Evolutionary conservation across 1,140 invertebrate species (phyloP).

Genomic region (Samia ricini): DNA sequence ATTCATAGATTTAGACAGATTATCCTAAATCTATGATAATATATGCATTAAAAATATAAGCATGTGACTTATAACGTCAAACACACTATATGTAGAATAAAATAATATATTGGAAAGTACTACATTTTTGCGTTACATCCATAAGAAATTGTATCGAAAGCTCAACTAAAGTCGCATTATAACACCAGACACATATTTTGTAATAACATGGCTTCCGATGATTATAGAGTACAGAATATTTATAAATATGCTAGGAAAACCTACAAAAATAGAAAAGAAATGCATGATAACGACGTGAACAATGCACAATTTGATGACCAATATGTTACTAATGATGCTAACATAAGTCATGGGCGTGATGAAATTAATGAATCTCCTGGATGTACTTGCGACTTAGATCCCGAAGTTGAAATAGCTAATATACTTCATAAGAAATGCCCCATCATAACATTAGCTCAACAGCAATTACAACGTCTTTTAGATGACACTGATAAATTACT

Average conservation of each 20-base stretch:
- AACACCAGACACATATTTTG: neutral
- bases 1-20: too few species aligned
- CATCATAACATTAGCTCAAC: slow-evolving; percentile 61
- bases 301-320: slow-evolving; percentile 24
- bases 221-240: slow-evolving; percentile 36
- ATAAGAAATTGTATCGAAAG: neutral
- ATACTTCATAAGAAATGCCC: slow-evolving; percentile 68
- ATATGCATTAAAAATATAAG: too few species aligned
- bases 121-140: too few species aligned
- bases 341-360: slow-evolving; percentile 32
- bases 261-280: slow-evolving; percentile 32
- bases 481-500: slow-evolving; percentile 58
- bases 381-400: slow-evolving; percentile 56
- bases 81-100: too few species aligned
- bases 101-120: too few species aligned
- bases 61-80: too few species aligned
- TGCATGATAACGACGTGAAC: slow-evolving; percentile 16
- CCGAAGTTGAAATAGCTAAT: slow-evolving; percentile 52
- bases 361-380: slow-evolving; percentile 23
- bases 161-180: too few species aligned
- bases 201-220: slow-evolving; percentile 27
- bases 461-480: slow-evolving; percentile 55
- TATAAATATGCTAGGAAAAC: slow-evolving; percentile 42
- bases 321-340: slow-evolving; percentile 31
- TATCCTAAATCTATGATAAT: too few species aligned